Base-by-base conservation (phyloP, 2,797 vertebrate genomes). In the Ciconia nigra region DNA sequence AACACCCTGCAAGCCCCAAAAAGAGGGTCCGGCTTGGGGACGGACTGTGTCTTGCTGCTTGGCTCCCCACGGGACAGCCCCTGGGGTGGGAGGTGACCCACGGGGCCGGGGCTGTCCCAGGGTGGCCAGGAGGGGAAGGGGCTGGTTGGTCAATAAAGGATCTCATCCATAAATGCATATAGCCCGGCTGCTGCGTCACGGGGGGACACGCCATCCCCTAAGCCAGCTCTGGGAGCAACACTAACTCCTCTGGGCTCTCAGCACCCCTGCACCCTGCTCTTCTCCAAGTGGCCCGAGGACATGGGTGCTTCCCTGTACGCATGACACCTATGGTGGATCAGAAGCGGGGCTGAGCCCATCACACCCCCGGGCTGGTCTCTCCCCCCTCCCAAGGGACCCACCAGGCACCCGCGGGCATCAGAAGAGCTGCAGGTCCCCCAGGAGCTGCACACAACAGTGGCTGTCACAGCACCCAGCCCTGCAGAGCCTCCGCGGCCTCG, bases 221-320 rank as follows among this genome's bases (percentile, higher is more conserved):
- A 4, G 6, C 17, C 3, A 2, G 46, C 58, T 21, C 46, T 2
- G 17, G 35, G 29, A 10, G 16, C 17, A 11, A 7, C 17, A 1
- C 17, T 8, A 6, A 26, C 46, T 41, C 16, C 29, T 15, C 8
- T 2, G 22, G 58, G 35, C 28, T 59, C 57, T 15, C 28, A 10
- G 73, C 73, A 61, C 17, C 57, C 46, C 17, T 19, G 57, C 57
- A 31, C 57, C 35, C 44, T 24, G 13, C 73, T 61, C 35, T 15
- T 9, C 73, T 33, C 57, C 28, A 1, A 1, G 73, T 2, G 14
- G 28, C 28, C 28, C 1, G 10, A 31, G 72, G 72, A 59, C 16
- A 8, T 1, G 29, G 28, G 15, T 33, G 57, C 57, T 49, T 16
- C 35, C 57, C 10, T 0, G 1, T 20, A 15, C 3, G 5, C 25